These are phyloP conservation scores for Eubasilissa splendida DNA, from an alignment of 2,888 invertebrate genomes.

Conservation along the genomic window DNA sequence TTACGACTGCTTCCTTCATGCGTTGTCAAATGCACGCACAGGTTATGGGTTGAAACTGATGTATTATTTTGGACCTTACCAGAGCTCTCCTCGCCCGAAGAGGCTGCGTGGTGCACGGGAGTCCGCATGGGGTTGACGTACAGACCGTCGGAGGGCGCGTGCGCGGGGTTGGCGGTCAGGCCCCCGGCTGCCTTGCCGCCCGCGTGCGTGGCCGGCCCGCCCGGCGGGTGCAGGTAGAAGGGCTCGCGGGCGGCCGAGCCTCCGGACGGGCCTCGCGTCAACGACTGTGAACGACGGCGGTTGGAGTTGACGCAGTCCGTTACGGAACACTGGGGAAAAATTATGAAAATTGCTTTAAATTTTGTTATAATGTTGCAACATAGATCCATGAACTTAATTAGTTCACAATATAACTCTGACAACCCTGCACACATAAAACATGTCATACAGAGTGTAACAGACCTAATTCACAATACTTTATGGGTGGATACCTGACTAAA, in stretches of 20 bases:
- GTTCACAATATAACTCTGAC: no score
- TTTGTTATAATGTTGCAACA: no score
- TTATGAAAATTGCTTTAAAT: background rate
- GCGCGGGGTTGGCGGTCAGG: constrained; percentile 62
- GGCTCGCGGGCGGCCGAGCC: constrained; percentile 69
- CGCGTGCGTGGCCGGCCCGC: constrained; percentile 59
- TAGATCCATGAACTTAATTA: no score
- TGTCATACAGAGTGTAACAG: no score
- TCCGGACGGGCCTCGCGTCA: constrained; percentile 47
- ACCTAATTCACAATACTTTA: no score
- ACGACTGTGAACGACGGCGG: constrained; percentile 67
- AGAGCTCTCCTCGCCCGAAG: constrained; percentile 70
- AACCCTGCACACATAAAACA: no score
- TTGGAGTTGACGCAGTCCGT: constrained; percentile 72
- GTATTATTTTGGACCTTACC: constrained; percentile 61
- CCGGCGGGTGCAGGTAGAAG: constrained; percentile 85
- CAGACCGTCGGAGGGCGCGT: constrained; percentile 78
- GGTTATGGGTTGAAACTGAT: no score
- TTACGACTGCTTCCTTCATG: no score
- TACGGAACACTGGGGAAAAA: constrained; percentile 70
- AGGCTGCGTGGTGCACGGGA: constrained; percentile 62
- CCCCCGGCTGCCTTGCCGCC: constrained; percentile 64
- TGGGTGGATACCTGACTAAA: no score
- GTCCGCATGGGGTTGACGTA: constrained; percentile 87
- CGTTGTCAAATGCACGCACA: no score